Percentiles rank a stretch among this genome's conserved stretches.
phyloP scores from a whole-genome alignment of 2,888 invertebrate species.

The Nycteola revayana region DNA sequence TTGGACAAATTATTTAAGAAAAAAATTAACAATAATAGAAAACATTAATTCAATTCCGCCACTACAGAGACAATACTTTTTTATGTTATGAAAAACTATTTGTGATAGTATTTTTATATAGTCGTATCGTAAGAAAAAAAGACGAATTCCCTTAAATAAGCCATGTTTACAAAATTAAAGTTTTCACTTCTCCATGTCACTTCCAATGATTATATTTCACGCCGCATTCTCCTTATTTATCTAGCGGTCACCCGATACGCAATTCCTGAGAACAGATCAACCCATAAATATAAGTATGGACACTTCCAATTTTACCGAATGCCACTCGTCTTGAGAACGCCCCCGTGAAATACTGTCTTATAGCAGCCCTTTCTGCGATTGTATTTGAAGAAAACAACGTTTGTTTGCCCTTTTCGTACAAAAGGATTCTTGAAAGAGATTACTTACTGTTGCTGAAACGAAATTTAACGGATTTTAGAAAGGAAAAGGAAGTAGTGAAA shows the following conservation, averaged over 20 bases:
- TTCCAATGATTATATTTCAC: constrained; percentile 2
- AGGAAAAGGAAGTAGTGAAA: no score
- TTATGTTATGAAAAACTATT: no score
- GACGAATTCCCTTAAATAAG: no score
- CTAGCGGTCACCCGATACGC: constrained; percentile 23
- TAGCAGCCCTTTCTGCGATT: constrained; percentile 22
- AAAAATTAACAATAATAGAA: neutral
- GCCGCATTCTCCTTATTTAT: constrained; percentile 13
- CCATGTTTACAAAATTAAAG: no score
- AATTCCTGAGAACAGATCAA: constrained; percentile 39
- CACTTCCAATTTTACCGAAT: constrained; percentile 49
- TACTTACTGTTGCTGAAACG: constrained; percentile 9
- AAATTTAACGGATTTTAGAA: no score
- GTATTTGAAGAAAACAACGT: constrained; percentile 19
- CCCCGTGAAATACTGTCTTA: constrained; percentile 34
- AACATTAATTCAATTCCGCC: no score
- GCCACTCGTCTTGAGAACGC: constrained; percentile 40
- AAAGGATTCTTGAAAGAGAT: neutral
- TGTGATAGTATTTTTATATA: no score
- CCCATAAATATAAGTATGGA: constrained; percentile 51
- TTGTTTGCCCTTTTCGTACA: constrained; percentile 12
- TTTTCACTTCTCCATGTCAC: neutral
- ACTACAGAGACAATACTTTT: no score
- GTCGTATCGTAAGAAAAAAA: no score
- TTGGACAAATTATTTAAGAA: no score